phyloP scores from a whole-genome alignment of 2,797 vertebrate species.

The Neosilurus hyrtlii region DNA sequence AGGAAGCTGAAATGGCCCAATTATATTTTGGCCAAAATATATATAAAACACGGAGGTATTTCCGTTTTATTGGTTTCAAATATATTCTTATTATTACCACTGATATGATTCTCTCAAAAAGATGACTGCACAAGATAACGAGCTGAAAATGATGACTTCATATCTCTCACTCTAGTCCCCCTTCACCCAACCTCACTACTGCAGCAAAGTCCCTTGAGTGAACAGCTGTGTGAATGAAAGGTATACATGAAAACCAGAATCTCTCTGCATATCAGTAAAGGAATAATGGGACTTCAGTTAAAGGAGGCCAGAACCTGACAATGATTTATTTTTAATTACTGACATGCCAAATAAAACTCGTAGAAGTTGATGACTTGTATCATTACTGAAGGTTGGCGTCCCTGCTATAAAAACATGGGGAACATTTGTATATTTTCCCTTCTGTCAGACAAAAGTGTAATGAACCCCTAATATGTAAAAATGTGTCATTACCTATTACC shows the following conservation, averaged over 20 bases:
- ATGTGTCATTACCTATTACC: background rate
- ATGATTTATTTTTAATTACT: background rate
- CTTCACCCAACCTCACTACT: background rate
- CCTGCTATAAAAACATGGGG: background rate
- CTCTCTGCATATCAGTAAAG: background rate
- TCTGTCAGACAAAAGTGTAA: background rate
- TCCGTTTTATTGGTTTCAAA: background rate
- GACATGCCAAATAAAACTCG: background rate
- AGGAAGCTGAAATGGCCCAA: background rate
- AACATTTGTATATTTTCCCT: background rate
- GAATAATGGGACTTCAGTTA: background rate
- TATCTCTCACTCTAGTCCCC: background rate
- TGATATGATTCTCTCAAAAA: background rate
- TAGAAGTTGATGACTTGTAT: constrained; percentile 4
- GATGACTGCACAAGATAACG: background rate
- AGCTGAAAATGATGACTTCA: background rate
- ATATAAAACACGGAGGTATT: background rate
- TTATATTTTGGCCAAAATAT: background rate
- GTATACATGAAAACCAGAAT: background rate
- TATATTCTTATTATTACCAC: background rate
- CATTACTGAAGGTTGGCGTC: background rate
- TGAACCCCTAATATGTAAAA: background rate
- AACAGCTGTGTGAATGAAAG: no score
- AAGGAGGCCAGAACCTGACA: background rate
- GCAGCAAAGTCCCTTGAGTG: background rate